These are phyloP conservation scores for Coregonus suidteri DNA, from an alignment of 2,797 vertebrate species.

Conservation along the genomic window DNA sequence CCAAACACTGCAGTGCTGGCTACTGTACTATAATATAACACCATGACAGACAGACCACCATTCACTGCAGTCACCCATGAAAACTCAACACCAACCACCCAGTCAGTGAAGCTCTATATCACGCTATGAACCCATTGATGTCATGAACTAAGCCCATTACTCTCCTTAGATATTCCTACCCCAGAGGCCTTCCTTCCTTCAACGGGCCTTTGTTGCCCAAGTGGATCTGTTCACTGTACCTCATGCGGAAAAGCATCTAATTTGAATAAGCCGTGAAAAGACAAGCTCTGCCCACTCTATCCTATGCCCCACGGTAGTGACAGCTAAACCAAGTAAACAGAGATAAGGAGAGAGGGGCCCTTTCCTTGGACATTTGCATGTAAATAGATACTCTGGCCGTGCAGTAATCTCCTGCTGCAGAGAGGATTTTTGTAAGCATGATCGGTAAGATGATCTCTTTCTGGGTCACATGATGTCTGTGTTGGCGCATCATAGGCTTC, in stretches of 20 bases:
- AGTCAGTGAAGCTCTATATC: neutral
- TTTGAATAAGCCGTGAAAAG: conserved; percentile 10
- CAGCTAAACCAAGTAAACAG: conserved; percentile 16
- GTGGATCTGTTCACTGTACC: neutral
- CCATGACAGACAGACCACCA: neutral
- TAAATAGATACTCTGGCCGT: conserved; percentile 45
- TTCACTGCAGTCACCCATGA: neutral
- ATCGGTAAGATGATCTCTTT: conserved; percentile 35
- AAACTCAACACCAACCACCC: neutral
- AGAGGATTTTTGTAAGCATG: conserved; percentile 47
- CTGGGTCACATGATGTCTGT: conserved; percentile 23
- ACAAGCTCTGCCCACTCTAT: neutral
- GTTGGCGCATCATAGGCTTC: conserved; percentile 12
- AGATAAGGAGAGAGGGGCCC: conserved; percentile 12
- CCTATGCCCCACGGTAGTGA: neutral
- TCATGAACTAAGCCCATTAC: neutral
- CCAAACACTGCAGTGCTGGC: neutral
- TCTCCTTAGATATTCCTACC: neutral
- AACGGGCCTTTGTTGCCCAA: neutral
- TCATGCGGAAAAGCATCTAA: neutral
- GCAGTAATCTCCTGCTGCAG: conserved; percentile 42
- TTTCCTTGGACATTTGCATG: conserved; percentile 37
- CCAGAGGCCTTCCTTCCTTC: neutral
- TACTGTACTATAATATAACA: neutral
- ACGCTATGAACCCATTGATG: neutral